phyloP scores from a whole-genome alignment of 2,888 invertebrate species.

The Alsophila aescularia region DNA sequence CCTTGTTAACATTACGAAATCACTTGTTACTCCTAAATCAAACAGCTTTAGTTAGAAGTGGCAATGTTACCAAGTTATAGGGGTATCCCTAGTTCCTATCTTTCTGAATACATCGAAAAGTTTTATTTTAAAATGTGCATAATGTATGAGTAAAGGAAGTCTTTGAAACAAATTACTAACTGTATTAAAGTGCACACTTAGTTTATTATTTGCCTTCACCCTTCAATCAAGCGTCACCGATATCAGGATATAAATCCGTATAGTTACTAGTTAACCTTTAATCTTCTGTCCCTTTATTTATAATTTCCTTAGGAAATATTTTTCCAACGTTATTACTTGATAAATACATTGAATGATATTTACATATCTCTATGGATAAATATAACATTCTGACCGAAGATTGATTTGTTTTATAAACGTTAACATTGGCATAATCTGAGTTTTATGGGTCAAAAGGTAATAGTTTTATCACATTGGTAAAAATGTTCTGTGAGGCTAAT shows the following conservation, averaged over 20 bases:
- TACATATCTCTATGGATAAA: too few relatives aligned
- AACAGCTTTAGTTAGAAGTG: background rate
- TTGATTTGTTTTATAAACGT: constrained; percentile 11
- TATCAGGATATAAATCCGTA: constrained; percentile 55
- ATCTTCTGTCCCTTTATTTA: constrained; percentile 23
- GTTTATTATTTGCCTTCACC: constrained; percentile 52
- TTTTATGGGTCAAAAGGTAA: constrained; percentile 66
- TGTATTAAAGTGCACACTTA: constrained; percentile 23
- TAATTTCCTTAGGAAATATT: constrained; percentile 14
- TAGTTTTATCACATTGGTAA: constrained; percentile 63
- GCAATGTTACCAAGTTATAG: background rate
- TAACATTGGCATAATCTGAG: constrained; percentile 31
- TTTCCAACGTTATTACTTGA: background rate
- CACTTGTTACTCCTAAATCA: background rate
- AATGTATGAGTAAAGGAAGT: background rate
- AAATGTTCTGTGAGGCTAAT: constrained; percentile 37
- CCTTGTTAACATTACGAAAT: constrained; percentile 41
- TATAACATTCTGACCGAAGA: constrained; percentile 4
- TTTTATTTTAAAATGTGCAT: background rate
- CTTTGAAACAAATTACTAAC: background rate
- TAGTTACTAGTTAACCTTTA: constrained; percentile 38
- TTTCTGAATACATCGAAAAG: background rate
- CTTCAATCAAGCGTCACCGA: constrained; percentile 52
- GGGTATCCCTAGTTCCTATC: background rate
- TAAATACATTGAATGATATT: too few relatives aligned